Base-by-base conservation (phyloP, 2,113 vertebrate species). In the Chlorodrepanis virens region DNA sequence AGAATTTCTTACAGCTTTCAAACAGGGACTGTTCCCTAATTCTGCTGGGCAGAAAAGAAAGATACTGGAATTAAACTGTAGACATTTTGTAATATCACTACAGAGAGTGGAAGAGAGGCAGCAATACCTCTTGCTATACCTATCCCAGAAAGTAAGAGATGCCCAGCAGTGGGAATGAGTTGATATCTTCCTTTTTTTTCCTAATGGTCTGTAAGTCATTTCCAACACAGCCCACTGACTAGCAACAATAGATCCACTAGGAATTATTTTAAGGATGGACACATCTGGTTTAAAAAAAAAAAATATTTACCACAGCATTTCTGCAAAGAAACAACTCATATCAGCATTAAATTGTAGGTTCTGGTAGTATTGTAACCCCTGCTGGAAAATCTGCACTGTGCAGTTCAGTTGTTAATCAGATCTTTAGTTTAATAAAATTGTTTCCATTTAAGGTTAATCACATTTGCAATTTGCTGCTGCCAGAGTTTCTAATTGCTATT, bases 381-480 rank as follows among this genome's bases (percentile, higher is more conserved):
- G 40, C 50, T 80, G 79, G 50, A 80, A 85, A 88, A 77, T 18
- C 63, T 65, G 28, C 21, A 63, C 27, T 27, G 52, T 70, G 42
- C 83, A 67, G 33, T 63, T 83, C 88, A 88, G 50, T 69, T 45
- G 31, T 50, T 94, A 90, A 96, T 93, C 77, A 83, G 63, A 79
- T 89, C 42, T 94, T 80, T 63, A 74, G 50, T 90, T 92, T 85
- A 92, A 94, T 64, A 83, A 76, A 96, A 95, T 63, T 56, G 56
- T 85, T 95, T 93, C 85, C 37, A 80, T 88, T 94, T 94, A 69
- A 77, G 25, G 50, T 95, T 96, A 92, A 92, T 92, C 64, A 61
- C 63, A 83, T 94, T 80, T 87, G 67, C 70, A 68, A 65, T 85
- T 93, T 88, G 68, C 88, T 94, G 75, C 78, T 85, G 67, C 69